Conservation (phyloP, 2,888 invertebrate species). For the Anodontia alba region DNA sequence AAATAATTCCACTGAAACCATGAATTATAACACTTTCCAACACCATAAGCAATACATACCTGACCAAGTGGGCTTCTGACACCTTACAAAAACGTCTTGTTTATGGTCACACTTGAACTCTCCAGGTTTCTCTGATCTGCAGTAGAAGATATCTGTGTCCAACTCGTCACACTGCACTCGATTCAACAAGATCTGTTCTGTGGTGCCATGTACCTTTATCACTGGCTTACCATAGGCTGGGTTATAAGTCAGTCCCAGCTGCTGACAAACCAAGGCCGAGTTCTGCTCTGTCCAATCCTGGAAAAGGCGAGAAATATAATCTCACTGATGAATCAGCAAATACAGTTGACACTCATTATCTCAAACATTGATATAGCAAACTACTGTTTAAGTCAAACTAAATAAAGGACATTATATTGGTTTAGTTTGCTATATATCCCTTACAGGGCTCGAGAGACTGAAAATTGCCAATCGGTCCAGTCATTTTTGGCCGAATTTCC, state of each 20-base stretch:
- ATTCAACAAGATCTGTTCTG: slow-evolving; percentile 86
- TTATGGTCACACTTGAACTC: slow-evolving; percentile 79
- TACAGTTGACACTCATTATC: no score
- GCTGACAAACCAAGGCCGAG: slow-evolving; percentile 97
- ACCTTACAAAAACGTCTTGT: slow-evolving; percentile 83
- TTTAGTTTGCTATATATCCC: no score
- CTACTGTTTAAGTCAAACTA: no score
- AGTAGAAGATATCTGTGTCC: slow-evolving; percentile 95
- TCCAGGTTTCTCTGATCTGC: slow-evolving; percentile 91
- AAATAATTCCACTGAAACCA: no score
- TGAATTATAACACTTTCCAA: no score
- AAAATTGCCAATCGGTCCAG: no score
- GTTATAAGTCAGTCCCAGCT: slow-evolving; percentile 96
- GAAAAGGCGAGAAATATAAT: background rate
- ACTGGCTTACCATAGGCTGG: slow-evolving; percentile 95
- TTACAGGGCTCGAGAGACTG: no score
- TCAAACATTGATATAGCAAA: no score
- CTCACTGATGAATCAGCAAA: no score
- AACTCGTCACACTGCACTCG: slow-evolving; percentile 96
- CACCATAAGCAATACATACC: slow-evolving; percentile 72
- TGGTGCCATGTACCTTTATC: slow-evolving; percentile 88
- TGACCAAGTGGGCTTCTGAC: slow-evolving; percentile 85
- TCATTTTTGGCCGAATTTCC: no score
- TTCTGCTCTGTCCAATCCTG: slow-evolving; percentile 96
- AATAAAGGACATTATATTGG: no score